Evolutionary conservation across 2,797 vertebrate species (phyloP).

Genomic region (Rhinogobio ventralis): DNA sequence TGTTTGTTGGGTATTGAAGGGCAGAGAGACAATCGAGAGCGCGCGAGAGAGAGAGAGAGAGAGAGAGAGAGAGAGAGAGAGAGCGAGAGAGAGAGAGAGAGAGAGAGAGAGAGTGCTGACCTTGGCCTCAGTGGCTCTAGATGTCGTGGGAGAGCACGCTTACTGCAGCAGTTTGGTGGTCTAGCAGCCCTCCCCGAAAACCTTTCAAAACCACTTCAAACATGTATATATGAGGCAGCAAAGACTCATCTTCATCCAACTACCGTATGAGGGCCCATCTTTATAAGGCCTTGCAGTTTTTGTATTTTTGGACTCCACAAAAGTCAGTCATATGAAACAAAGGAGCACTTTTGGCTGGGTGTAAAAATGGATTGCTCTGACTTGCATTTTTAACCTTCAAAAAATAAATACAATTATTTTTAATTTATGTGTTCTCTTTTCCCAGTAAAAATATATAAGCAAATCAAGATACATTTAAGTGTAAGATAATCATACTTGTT

Average conservation of each 20-base stretch:
- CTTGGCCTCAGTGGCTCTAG: slow-evolving; percentile 62
- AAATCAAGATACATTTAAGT: neutral
- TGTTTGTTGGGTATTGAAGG: slow-evolving; percentile 34
- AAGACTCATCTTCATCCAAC: slow-evolving; percentile 28
- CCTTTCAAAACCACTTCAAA: slow-evolving; percentile 54
- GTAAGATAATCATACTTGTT: neutral
- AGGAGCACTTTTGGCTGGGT: neutral
- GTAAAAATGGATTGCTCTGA: neutral
- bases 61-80: neutral
- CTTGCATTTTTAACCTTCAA: too few relatives aligned
- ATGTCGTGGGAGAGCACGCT: slow-evolving; percentile 61
- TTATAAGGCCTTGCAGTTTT: neutral
- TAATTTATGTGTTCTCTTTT: neutral
- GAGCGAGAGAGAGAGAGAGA: slow-evolving; percentile 16
- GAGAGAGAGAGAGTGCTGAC: slow-evolving; percentile 27
- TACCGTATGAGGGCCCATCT: slow-evolving; percentile 22
- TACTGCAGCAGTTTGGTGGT: slow-evolving; percentile 58
- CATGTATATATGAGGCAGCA: slow-evolving; percentile 45
- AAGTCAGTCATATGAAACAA: slow-evolving; percentile 10
- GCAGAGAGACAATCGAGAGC: slow-evolving; percentile 8
- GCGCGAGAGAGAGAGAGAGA: neutral
- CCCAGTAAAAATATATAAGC: neutral
- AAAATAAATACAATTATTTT: too few relatives aligned
- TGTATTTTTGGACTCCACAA: neutral
- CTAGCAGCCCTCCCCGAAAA: slow-evolving; percentile 33